A percentile compares a stretch with the other conserved stretches of the same genome.
Conservation (phyloP, 2,888 invertebrate species). For the Epinotia demarniana region DNA sequence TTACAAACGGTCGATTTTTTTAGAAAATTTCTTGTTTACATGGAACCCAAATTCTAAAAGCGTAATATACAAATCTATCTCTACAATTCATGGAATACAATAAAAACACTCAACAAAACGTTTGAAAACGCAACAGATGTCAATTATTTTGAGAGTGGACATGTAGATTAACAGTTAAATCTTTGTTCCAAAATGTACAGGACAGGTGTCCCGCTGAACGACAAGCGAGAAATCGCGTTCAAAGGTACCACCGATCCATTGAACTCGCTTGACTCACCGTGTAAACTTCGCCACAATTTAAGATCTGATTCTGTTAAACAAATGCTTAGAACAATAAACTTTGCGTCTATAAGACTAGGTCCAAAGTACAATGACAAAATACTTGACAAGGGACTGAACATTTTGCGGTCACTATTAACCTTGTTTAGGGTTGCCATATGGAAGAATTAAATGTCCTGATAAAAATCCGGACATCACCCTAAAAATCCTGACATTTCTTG, state of each 20-base stretch:
- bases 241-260: constrained; percentile 26
- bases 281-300: constrained; percentile 14
- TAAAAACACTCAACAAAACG: not conserved
- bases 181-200: constrained; percentile 1
- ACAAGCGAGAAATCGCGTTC: constrained; percentile 34
- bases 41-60: not conserved
- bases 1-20: not conserved
- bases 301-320: not conserved
- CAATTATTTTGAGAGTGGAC: constrained; percentile 24
- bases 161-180: constrained; percentile 32
- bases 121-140: constrained; percentile 28
- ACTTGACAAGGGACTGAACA: not conserved
- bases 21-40: not conserved
- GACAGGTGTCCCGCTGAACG: constrained; percentile 21
- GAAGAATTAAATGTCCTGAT: too few relatives aligned
- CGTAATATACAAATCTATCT: not conserved
- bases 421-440: too few relatives aligned
- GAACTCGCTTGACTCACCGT: constrained; percentile 33
- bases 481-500: too few relatives aligned
- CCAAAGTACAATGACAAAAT: not conserved
- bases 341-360: not conserved
- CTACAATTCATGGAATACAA: not conserved
- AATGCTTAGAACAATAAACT: not conserved
- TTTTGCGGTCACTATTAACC: constrained; percentile 22
- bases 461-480: too few relatives aligned